Conservation (phyloP, 2,888 invertebrate species). For the Pteria penguin region DNA sequence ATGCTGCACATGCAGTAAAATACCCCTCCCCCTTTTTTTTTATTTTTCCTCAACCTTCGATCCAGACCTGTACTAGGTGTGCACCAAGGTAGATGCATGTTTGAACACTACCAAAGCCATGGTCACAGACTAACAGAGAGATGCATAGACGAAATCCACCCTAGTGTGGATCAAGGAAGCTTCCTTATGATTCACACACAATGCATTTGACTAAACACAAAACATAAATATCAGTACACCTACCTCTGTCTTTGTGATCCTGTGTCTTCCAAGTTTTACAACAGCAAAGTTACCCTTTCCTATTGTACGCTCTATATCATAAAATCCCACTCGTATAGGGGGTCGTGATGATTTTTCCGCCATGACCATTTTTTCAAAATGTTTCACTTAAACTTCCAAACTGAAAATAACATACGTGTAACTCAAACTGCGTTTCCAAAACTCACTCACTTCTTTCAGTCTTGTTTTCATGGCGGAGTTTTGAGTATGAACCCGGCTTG, state of each 20-base stretch:
- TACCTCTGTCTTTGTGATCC: slow-evolving; percentile 99
- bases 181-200: no score
- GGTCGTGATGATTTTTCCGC: slow-evolving; percentile 63
- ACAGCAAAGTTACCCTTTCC: slow-evolving; percentile 99
- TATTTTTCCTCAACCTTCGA: no score
- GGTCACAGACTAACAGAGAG: no score
- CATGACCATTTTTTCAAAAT: slow-evolving; percentile 68
- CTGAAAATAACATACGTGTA: slow-evolving; percentile 36
- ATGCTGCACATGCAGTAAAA: no score
- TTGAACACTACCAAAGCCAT: no score
- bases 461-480: slow-evolving; percentile 46
- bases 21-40: no score
- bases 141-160: no score
- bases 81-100: no score
- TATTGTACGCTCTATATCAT: slow-evolving; percentile 97
- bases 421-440: slow-evolving; percentile 48
- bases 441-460: slow-evolving; percentile 42
- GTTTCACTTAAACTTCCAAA: slow-evolving; percentile 40
- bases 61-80: no score
- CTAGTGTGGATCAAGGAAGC: no score
- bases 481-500: slow-evolving; percentile 37
- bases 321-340: slow-evolving; percentile 89
- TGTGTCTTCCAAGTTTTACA: slow-evolving; percentile 98
- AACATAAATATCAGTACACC: slow-evolving; percentile 73
- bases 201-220: background rate